Evolutionary conservation across 1,140 invertebrate genomes (phyloP).

Genomic region (Cotesia typhae): DNA sequence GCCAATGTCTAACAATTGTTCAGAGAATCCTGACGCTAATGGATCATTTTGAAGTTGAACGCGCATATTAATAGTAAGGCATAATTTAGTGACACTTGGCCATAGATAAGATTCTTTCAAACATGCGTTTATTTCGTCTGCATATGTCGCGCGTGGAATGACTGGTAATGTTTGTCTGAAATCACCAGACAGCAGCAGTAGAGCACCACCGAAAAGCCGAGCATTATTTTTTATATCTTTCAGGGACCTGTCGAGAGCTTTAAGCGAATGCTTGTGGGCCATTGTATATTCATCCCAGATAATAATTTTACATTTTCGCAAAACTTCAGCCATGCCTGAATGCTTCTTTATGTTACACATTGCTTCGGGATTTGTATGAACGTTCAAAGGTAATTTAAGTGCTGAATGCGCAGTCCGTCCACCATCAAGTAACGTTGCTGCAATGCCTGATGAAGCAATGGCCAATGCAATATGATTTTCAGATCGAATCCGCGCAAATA

Average conservation of each 20-base stretch:
- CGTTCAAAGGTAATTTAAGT: slow-evolving; percentile 46
- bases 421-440: slow-evolving; percentile 44
- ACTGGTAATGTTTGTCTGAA: slow-evolving; percentile 63
- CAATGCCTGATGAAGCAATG: slow-evolving; percentile 34
- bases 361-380: slow-evolving; percentile 27
- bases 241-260: slow-evolving; percentile 45
- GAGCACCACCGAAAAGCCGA: slow-evolving; percentile 41
- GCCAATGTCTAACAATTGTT: slow-evolving; percentile 45
- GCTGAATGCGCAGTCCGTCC: slow-evolving; percentile 46
- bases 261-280: slow-evolving; percentile 45
- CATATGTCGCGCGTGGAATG: slow-evolving; percentile 51
- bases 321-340: slow-evolving; percentile 39
- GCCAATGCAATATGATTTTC: slow-evolving; percentile 53
- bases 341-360: slow-evolving; percentile 47
- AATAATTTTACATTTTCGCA: slow-evolving; percentile 42
- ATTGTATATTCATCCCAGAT: slow-evolving; percentile 36
- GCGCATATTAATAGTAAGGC: too few relatives aligned
- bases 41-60: too few relatives aligned
- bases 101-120: neutral
- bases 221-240: slow-evolving; percentile 40
- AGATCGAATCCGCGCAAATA: slow-evolving; percentile 54
- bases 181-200: slow-evolving; percentile 47
- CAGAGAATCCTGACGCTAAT: too few relatives aligned
- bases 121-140: slow-evolving; percentile 41
- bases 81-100: too few relatives aligned